A percentile compares a stretch with the other conserved stretches of the same genome.
Evolutionary conservation across 2,888 invertebrate genomes (phyloP).

Genomic region (Amphipoea oculea): DNA sequence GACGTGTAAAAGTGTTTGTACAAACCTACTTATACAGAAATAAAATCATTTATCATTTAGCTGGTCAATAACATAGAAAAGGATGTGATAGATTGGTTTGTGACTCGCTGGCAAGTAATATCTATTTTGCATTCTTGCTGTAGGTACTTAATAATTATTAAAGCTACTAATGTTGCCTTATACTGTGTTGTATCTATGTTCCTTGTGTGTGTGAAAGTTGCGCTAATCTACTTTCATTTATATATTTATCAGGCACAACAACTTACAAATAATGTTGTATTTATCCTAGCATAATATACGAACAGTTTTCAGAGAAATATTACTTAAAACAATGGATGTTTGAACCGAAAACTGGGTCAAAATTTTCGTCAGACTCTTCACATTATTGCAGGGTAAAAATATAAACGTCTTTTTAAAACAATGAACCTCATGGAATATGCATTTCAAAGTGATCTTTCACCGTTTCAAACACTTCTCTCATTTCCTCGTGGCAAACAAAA

Average conservation of each 20-base stretch:
- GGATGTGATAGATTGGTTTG: not conserved
- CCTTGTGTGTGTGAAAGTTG: too few species aligned
- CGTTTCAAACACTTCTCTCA: not conserved
- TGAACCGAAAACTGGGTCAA: not conserved
- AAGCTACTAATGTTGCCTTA: not conserved
- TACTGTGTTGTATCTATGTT: too few species aligned
- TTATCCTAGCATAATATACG: too few species aligned
- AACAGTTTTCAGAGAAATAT: not conserved
- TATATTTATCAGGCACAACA: too few species aligned
- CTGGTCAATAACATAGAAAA: too few species aligned
- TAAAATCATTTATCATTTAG: too few species aligned
- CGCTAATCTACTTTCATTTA: too few species aligned
- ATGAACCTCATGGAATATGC: constrained; percentile 17
- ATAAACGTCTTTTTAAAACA: constrained; percentile 11
- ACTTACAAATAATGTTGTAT: too few species aligned
- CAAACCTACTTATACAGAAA: too few species aligned
- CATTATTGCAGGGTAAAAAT: not conserved
- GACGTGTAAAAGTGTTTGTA: too few species aligned
- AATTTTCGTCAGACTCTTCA: not conserved
- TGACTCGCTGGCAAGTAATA: not conserved
- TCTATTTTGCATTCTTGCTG: too few species aligned
- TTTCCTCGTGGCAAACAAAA: constrained; percentile 14
- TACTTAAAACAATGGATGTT: not conserved
- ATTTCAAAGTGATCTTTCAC: constrained; percentile 1
- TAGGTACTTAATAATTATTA: too few species aligned